Percentiles rank a stretch among this genome's conserved stretches.
Evolutionary conservation across 1,140 invertebrate species (phyloP).

Genomic region (Bilobella aurantiaca): DNA sequence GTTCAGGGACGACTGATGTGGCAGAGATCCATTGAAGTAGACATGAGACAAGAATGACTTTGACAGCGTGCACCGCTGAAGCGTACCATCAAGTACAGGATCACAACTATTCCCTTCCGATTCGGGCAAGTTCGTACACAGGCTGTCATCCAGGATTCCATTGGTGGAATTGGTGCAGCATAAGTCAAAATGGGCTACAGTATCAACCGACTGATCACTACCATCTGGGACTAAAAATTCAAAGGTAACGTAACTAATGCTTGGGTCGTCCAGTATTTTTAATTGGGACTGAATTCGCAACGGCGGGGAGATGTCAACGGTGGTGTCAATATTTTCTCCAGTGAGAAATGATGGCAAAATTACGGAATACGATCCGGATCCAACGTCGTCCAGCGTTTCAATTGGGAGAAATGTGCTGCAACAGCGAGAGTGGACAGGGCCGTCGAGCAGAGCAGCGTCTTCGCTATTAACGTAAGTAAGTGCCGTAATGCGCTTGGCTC

Average conservation of each 20-base stretch:
- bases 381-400: background rate
- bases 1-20: background rate
- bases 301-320: constrained; percentile 6
- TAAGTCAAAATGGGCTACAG: constrained; percentile 14
- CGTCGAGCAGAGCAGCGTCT: constrained; percentile 14
- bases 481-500: background rate
- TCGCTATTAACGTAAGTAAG: background rate
- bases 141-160: constrained; percentile 4
- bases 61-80: constrained; percentile 1
- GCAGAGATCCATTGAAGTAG: background rate
- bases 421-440: constrained; percentile 11
- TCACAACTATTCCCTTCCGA: background rate
- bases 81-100: background rate
- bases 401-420: constrained; percentile 17
- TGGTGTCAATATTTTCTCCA: constrained; percentile 1
- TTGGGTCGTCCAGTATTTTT: background rate
- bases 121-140: background rate
- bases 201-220: background rate
- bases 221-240: constrained; percentile 15
- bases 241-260: background rate
- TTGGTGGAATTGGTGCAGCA: constrained; percentile 10
- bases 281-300: constrained; percentile 13
- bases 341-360: constrained; percentile 20
- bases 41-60: background rate
- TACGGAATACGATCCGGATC: background rate